A percentile compares a stretch with the other conserved stretches of the same genome.
These are phyloP conservation scores for Parthenolecanium corni DNA, from an alignment of 2,888 invertebrate genomes.

Conservation along the genomic window DNA sequence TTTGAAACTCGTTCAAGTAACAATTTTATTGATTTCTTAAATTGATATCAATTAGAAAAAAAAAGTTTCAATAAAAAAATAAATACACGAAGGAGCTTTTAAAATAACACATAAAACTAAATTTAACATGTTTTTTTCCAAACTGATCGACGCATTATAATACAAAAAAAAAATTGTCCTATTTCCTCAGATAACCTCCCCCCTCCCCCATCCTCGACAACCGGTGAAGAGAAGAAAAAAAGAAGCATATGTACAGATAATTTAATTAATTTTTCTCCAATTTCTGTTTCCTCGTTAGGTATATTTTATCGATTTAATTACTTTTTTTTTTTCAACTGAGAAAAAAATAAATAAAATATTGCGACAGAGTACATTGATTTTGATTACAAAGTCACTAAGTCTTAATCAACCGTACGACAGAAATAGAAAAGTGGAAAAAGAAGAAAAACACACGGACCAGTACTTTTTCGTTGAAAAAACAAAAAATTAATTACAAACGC, in stretches of 20 bases:
- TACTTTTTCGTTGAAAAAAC: not conserved
- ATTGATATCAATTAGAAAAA: not conserved
- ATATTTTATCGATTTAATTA: no score
- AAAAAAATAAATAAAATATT: not conserved
- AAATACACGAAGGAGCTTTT: not conserved
- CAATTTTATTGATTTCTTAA: not conserved
- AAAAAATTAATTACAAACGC: slow-evolving; percentile 16
- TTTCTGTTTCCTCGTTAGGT: no score
- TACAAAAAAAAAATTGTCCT: not conserved
- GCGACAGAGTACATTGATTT: not conserved
- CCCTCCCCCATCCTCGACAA: not conserved
- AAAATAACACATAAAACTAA: not conserved
- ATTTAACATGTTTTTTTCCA: not conserved
- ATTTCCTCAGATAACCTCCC: not conserved
- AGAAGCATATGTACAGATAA: no score
- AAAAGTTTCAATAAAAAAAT: not conserved
- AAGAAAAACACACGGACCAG: no score
- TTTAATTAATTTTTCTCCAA: no score
- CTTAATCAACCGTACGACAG: no score
- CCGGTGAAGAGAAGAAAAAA: no score
- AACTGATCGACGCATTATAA: not conserved
- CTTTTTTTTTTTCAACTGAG: not conserved
- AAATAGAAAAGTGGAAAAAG: no score
- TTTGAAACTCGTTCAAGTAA: not conserved
- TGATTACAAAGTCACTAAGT: not conserved